Evolutionary conservation across 2,113 vertebrate species (phyloP), one percentile per base, ranked within the genome.

Genomic region (Scomber japonicus): DNA sequence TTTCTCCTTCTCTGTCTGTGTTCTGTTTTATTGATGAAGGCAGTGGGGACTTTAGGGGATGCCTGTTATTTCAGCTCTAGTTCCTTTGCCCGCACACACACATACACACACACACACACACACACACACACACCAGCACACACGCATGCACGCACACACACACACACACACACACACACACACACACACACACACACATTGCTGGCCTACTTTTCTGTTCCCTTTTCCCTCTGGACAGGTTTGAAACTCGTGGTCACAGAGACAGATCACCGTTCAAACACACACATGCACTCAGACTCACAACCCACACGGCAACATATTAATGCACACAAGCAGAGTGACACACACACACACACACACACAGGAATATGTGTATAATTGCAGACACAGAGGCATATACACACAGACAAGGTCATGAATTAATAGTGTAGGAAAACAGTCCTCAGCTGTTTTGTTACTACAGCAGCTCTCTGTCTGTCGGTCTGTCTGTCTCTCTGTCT

Each of bases 21-120:
- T 59, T 80, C 61, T 94, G 89, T 88, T 94, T 93, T 93, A 94
- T 93, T 93, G 93, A 93, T 94, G 93, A 92, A 92, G 87, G 80
- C 88, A 74, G 84, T 17, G 13, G 70, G 81, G 87, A 93, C 89
- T 89, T 88, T 78, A 85, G 89, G 88, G 91, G 66, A 90, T 85
- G 79, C 61, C 76, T 35, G 71, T 94, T 94, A 93, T 86, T 94
- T 93, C 89, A 93, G 93, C 92, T 93, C 92, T 88, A 93, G 75
- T 93, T 94, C 71, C 78, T 72, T 79, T 82, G 51, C 81, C 9
- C 44, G 0, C 65, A 31, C 67, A 24, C 62, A 46, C 75, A 48
- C 74, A 56, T 66, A 53, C 67, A 68, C 69, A 62, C 60, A 27
- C 24, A 27, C 24, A 27, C 24, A 27, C 24, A 27, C 24, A 27